Base-by-base conservation (phyloP, 2,888 invertebrate genomes). In the Trissoscelio sp. region DNA sequence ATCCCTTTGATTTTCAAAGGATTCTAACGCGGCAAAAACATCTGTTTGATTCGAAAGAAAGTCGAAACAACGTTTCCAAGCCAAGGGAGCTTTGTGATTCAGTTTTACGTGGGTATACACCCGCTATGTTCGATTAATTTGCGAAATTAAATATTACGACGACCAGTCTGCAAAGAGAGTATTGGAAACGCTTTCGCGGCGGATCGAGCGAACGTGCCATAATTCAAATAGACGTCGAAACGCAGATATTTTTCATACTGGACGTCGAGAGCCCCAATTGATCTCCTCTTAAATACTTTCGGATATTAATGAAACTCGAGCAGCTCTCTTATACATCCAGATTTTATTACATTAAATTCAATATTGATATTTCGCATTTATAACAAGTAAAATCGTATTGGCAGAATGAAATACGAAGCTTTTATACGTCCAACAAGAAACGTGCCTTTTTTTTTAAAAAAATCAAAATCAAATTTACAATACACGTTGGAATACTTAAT, bases 341-440 rank as follows among this genome's bases (percentile, higher is more conserved):
- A 69, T 69, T 55, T 69, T 44, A 69, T 57, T 69, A 24, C 44
- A 0, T 55, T 14, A 55, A 69, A 69, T 42, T 69, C 31, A 69
- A 69, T 69, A 69, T 57, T 67, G 53, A 66, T 28, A 66, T 53
- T 53, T 53, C 18, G n/a, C n/a, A 18, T 24, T 2, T n/a, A 22
- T 53, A 53, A 53, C 53, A 51, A 24, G 42, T n/a, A n/a, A n/a
- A n/a, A n/a, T n/a, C n/a, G n/a, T n/a, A n/a, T n/a, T n/a, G n/a
- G n/a, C n/a, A 42, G 42, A 16, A 42, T 24, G 24, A 24, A 24
- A 24, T 24, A 24, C 24, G n/a, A n/a, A n/a, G n/a, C n/a, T n/a
- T n/a, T n/a, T n/a, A n/a, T n/a, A n/a, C n/a, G n/a, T n/a, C n/a
- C n/a, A n/a, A n/a, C n/a, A n/a, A n/a, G n/a, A n/a, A n/a, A n/a